These are phyloP conservation scores for Arrhopalites spinosus DNA, from an alignment of 2,888 invertebrate genomes.

Conservation along the genomic window DNA sequence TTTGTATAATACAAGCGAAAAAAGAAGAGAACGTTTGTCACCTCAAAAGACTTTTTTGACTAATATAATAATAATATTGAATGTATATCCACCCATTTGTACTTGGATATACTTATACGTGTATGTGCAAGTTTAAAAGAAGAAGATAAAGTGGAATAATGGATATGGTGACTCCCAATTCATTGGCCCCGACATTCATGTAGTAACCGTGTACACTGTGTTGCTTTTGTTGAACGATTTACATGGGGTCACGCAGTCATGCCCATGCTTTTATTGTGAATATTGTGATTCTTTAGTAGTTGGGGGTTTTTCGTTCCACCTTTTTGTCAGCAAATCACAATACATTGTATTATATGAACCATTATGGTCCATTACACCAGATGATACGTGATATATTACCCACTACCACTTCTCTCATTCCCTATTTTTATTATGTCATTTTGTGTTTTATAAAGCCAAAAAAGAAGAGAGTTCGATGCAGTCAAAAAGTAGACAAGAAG, in stretches of 20 bases:
- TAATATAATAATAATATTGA: too few species aligned
- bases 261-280: slow-evolving; percentile 37
- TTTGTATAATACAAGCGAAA: too few species aligned
- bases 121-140: too few species aligned
- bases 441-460: too few species aligned
- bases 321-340: slow-evolving; percentile 39
- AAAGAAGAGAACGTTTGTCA: background rate
- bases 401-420: background rate
- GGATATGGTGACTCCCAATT: slow-evolving; percentile 22
- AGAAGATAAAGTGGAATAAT: background rate
- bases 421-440: background rate
- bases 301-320: slow-evolving; percentile 28
- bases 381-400: slow-evolving; percentile 23
- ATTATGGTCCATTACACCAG: slow-evolving; percentile 34
- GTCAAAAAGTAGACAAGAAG: too few species aligned
- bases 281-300: slow-evolving; percentile 24
- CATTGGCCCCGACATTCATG: slow-evolving; percentile 19
- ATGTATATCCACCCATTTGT: too few species aligned
- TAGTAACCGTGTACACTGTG: background rate
- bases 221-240: slow-evolving; percentile 23
- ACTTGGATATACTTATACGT: too few species aligned
- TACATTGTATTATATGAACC: slow-evolving; percentile 19
- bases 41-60: too few species aligned
- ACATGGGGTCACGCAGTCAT: slow-evolving; percentile 31
- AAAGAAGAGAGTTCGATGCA: too few species aligned